These are phyloP conservation scores for Chironomus tentans DNA, from an alignment of 2,888 invertebrate species.

Conservation along the genomic window DNA sequence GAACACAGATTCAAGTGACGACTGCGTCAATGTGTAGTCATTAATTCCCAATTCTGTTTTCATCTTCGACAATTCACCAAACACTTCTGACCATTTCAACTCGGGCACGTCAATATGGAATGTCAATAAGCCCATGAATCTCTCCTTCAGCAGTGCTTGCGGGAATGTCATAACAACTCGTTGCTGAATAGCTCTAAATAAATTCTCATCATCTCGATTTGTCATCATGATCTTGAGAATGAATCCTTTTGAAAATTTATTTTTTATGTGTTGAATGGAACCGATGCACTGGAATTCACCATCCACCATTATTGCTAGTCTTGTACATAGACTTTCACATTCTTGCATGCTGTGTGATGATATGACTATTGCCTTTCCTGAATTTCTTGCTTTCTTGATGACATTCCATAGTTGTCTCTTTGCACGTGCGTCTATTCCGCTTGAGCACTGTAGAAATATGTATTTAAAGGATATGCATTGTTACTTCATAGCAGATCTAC, in stretches of 20 bases:
- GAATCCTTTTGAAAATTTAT: constrained; percentile 55
- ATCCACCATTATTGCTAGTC: constrained; percentile 65
- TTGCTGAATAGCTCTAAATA: neutral
- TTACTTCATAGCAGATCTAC: neutral
- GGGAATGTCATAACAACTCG: neutral
- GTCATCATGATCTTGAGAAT: constrained; percentile 43
- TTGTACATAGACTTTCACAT: constrained; percentile 63
- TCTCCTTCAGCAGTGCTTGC: constrained; percentile 46
- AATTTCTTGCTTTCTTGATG: constrained; percentile 52
- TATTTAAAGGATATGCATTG: neutral
- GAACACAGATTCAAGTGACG: constrained; percentile 72
- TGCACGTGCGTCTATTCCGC: constrained; percentile 71
- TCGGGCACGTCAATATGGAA: constrained; percentile 52
- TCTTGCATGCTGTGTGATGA: constrained; percentile 75
- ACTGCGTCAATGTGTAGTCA: constrained; percentile 72
- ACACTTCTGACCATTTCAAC: constrained; percentile 56
- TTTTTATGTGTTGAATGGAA: constrained; percentile 58
- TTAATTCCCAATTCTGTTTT: constrained; percentile 52
- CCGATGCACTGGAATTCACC: constrained; percentile 58
- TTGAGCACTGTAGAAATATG: constrained; percentile 28
- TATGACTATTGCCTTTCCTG: constrained; percentile 58
- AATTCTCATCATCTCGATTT: constrained; percentile 34
- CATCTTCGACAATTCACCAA: constrained; percentile 54
- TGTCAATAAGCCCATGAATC: constrained; percentile 60
- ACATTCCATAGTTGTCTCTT: constrained; percentile 65